Base-by-base conservation (phyloP, 2,888 invertebrate genomes). In the Hipparchia sbordonii region DNA sequence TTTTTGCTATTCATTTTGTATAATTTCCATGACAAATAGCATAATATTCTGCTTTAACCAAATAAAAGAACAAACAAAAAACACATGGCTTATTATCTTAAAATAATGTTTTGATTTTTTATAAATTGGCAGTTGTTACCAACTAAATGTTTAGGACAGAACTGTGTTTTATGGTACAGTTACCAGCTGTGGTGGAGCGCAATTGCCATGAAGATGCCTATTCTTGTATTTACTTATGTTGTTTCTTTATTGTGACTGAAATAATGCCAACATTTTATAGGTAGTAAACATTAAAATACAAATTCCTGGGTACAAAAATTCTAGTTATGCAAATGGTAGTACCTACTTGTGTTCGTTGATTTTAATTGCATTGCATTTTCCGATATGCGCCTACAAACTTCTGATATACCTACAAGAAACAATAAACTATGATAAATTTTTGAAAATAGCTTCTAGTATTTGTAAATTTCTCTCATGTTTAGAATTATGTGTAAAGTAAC, bases 401-500 rank as follows among this genome's bases (percentile, higher is more conserved):
- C 60, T 60, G 67, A 67, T 76, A 67, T 72, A 63, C 73, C 70
- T 67, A 62, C 69, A 62, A 70, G 67, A 72, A 72, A 68, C 71
- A 68, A 23, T 23, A 23, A 23, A 23, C 23, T 54, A 13, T 72
- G 76, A 80, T 73, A 72, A 74, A 76, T 76, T 76, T 78, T 80
- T 77, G 56, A 61, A 65, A 71, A 74, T 72, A 73, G 73, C 66
- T 61, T 67, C 57, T 74, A 79, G 79, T 79, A 80, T 82, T 85
- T 88, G 82, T 87, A 86, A 85, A 84, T 82, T 81, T 84, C 82
- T 85, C 82, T 77, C 82, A 81, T 76, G 80, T 81, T 84, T 81
- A 79, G 82, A 82, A 73, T 71, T 65, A 67, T 80, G 77, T 85
- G 80, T 85, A 85, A 85, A 84, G 79, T 83, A 80, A 84, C 76